Evolutionary conservation across 2,797 vertebrate genomes (phyloP).

Genomic region (Argentina silus): DNA sequence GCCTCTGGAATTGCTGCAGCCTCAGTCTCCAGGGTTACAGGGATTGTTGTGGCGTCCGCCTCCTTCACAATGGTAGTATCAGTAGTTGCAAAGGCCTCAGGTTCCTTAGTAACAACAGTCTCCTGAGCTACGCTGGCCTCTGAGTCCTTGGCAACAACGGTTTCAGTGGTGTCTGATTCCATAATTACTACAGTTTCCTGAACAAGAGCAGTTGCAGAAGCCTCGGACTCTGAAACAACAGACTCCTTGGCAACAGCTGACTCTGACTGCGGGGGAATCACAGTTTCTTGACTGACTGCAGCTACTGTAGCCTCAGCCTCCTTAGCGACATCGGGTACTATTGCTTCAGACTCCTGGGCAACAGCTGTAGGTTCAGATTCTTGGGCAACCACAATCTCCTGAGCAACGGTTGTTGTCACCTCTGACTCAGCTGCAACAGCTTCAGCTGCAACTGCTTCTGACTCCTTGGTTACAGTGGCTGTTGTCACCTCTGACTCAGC

Average conservation of each 20-base stretch:
- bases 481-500: too few relatives aligned
- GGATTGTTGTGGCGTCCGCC: not conserved
- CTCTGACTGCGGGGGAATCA: not conserved
- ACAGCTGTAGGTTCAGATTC: not conserved
- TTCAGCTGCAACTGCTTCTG: not conserved
- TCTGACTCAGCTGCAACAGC: not conserved
- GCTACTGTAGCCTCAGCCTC: not conserved
- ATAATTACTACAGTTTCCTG: conserved; percentile 1
- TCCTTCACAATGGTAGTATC: not conserved
- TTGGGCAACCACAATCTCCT: not conserved
- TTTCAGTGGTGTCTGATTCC: too few relatives aligned
- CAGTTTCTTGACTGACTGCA: not conserved
- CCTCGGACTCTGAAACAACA: not conserved
- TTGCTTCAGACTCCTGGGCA: not conserved
- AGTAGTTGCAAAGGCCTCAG: not conserved
- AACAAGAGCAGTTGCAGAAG: not conserved
- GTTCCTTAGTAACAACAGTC: not conserved
- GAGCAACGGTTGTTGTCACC: not conserved
- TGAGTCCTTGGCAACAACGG: not conserved
- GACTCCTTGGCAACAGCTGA: not conserved
- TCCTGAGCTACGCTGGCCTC: not conserved
- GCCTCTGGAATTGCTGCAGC: not conserved
- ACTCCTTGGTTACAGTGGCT: too few relatives aligned
- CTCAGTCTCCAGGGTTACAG: conserved; percentile 1
- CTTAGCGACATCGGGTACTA: not conserved